These are phyloP conservation scores for Mesochorus sp. DNA, from an alignment of 2,888 invertebrate genomes.

Conservation along the genomic window DNA sequence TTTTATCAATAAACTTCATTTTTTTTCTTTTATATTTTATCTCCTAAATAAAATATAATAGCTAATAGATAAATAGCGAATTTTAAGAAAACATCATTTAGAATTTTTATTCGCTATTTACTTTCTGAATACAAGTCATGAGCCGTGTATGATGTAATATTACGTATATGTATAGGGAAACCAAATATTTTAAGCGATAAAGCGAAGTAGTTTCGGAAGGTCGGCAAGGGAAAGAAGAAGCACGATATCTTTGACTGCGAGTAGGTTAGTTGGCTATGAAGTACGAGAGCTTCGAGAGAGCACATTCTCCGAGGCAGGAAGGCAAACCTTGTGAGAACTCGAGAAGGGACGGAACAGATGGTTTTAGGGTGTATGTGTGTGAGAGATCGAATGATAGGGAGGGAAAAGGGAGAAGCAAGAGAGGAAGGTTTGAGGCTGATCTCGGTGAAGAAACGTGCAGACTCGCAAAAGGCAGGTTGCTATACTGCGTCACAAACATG, in stretches of 20 bases:
- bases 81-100: too few relatives aligned
- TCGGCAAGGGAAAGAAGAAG: not conserved
- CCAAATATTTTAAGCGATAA: slow-evolving; percentile 25
- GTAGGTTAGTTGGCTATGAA: slow-evolving; percentile 64
- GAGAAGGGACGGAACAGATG: slow-evolving; percentile 41
- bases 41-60: too few relatives aligned
- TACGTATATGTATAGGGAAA: too few relatives aligned
- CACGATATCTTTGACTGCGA: slow-evolving; percentile 32
- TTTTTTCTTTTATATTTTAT: not conserved
- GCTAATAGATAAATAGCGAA: too few relatives aligned
- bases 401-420: not conserved
- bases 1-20: too few relatives aligned
- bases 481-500: slow-evolving; percentile 59
- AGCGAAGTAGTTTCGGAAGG: slow-evolving; percentile 5
- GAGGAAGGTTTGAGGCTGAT: slow-evolving; percentile 14
- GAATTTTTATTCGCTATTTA: slow-evolving; percentile 53
- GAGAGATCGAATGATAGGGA: not conserved
- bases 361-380: slow-evolving; percentile 48
- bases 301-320: slow-evolving; percentile 27
- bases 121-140: slow-evolving; percentile 48
- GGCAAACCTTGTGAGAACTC: slow-evolving; percentile 50
- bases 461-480: slow-evolving; percentile 61
- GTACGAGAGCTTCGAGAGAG: slow-evolving; percentile 54
- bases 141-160: slow-evolving; percentile 19
- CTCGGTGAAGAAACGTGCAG: slow-evolving; percentile 53